A percentile compares a stretch with the other conserved stretches of the same genome.
phyloP scores from a whole-genome alignment of 23 tunicate species.

The Trididemnum nubilum region DNA sequence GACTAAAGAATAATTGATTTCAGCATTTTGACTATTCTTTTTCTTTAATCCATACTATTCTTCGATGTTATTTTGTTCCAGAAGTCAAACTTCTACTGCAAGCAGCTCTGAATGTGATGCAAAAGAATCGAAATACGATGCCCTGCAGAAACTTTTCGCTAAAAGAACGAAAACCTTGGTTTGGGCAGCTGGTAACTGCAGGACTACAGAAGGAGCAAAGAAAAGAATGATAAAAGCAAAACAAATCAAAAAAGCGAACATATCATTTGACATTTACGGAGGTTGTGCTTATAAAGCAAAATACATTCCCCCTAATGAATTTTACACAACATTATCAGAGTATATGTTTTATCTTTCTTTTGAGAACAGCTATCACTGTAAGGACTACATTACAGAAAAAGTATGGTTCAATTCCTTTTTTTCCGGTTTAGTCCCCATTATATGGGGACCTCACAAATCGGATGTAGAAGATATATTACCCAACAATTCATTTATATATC shows the following conservation, averaged over 20 bases:
- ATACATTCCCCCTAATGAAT: background rate
- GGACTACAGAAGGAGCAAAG: background rate
- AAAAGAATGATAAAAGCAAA: background rate
- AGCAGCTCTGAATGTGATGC: no score
- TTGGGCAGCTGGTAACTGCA: conserved; percentile 21
- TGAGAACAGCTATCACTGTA: conserved; percentile 48
- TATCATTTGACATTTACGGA: background rate
- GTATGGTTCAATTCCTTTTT: conserved; percentile 36
- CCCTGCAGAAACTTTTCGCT: background rate
- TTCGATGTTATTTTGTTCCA: no score
- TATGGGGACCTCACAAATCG: conserved; percentile 35
- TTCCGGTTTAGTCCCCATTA: conserved; percentile 12
- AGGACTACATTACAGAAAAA: conserved; percentile 31
- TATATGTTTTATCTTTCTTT: conserved; percentile 63
- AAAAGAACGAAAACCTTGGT: conserved; percentile 3
- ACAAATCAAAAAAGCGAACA: background rate
- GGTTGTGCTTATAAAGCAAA: background rate
- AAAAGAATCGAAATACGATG: no score
- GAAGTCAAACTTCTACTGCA: no score
- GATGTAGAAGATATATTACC: conserved; percentile 19
- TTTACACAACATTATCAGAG: background rate
- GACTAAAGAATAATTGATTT: no score
- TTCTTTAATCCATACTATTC: no score
- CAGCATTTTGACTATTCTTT: no score
- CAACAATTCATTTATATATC: conserved; percentile 19